phyloP scores from a whole-genome alignment of 2,797 vertebrate genomes.

The Pteronotus mesoamericanus region DNA sequence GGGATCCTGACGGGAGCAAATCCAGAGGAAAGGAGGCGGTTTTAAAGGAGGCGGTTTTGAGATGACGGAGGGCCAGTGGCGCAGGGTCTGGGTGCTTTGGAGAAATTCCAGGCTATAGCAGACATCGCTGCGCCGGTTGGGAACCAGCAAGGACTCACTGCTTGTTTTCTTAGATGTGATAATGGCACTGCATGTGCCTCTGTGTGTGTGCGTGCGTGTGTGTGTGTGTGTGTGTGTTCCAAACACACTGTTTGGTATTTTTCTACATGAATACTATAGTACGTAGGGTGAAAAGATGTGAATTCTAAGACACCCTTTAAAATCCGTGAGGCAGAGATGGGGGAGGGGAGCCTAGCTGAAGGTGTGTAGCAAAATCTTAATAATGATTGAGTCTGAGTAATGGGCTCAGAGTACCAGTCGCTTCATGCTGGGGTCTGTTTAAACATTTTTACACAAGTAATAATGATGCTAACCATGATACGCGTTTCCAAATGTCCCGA shows the following conservation, averaged over 20 bases:
- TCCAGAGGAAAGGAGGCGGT: background rate
- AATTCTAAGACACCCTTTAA: background rate
- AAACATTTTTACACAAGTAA: background rate
- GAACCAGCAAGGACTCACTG: rapidly evolving
- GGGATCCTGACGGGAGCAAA: background rate
- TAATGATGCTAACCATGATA: background rate
- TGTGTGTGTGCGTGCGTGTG: background rate
- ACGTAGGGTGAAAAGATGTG: background rate
- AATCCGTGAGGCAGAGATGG: rapidly evolving
- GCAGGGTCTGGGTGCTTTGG: rapidly evolving
- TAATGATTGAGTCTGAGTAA: background rate
- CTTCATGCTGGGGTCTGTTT: background rate
- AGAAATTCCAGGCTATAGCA: background rate
- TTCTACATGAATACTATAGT: background rate
- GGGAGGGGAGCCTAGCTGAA: background rate
- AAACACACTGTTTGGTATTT: background rate
- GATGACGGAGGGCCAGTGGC: rapidly evolving
- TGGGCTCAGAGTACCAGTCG: rapidly evolving
- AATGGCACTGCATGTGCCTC: background rate
- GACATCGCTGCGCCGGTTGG: background rate
- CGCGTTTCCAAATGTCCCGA: background rate
- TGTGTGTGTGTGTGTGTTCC: background rate
- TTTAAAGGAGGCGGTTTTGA: background rate
- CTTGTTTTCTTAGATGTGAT: background rate
- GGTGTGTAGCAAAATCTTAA: background rate